Percentiles rank a stretch among this genome's conserved stretches.
Evolutionary conservation across 1,140 invertebrate genomes (phyloP).

Genomic region (Pectinophora gossypiella): DNA sequence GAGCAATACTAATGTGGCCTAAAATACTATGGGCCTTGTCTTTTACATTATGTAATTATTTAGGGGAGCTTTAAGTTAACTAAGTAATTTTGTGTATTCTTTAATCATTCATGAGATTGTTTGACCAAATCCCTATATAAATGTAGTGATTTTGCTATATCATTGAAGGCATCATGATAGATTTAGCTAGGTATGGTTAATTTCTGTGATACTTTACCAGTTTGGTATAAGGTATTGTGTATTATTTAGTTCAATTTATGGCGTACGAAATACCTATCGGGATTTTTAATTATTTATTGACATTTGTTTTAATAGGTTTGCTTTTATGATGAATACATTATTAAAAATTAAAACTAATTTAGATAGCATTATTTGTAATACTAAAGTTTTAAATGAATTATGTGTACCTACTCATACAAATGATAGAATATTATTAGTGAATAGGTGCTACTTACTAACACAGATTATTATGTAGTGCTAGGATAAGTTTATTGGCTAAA

Average conservation of each 20-base stretch:
- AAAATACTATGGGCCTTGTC: slow-evolving; percentile 12
- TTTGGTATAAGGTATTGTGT: slow-evolving; percentile 64
- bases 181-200: slow-evolving; percentile 69
- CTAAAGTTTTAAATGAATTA: not conserved
- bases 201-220: slow-evolving; percentile 74
- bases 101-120: slow-evolving; percentile 16
- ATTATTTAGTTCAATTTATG: slow-evolving; percentile 33
- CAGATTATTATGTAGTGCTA: not conserved
- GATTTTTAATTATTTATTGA: not conserved
- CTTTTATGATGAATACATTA: not conserved
- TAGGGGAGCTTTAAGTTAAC: slow-evolving; percentile 37
- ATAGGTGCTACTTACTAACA: slow-evolving; percentile 23
- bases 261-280: not conserved
- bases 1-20: slow-evolving; percentile 12
- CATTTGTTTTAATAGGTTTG: slow-evolving; percentile 1
- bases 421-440: slow-evolving; percentile 12
- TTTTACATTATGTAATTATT: slow-evolving; percentile 24
- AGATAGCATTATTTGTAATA: not conserved
- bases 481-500: not conserved
- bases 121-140: slow-evolving; percentile 44
- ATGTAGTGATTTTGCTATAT: slow-evolving; percentile 41
- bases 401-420: slow-evolving; percentile 4
- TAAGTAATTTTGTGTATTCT: slow-evolving; percentile 16
- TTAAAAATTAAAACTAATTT: not conserved
- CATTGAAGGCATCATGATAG: slow-evolving; percentile 45